Percentiles rank a stretch among this genome's conserved stretches.
Evolutionary conservation across 1,140 invertebrate species (phyloP).

Genomic region (Drosophila quadrilineata): DNA sequence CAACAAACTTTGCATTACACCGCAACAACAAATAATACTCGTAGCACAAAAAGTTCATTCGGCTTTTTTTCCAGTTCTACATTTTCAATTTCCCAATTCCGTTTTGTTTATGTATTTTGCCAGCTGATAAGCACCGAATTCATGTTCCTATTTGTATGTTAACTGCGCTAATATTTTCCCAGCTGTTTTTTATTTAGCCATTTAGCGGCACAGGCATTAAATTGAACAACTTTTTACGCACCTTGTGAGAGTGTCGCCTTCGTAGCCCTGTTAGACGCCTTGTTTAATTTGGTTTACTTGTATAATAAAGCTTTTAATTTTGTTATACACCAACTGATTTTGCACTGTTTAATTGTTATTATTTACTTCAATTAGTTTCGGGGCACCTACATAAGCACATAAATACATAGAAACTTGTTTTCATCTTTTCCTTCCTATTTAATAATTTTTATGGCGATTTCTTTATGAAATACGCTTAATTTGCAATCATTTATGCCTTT

Average conservation of each 20-base stretch:
- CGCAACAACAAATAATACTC: conserved; percentile 11
- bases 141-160: conserved; percentile 22
- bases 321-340: conserved; percentile 25
- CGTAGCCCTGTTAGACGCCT: conserved; percentile 7
- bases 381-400: too few relatives aligned
- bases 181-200: conserved; percentile 25
- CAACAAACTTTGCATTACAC: conserved; percentile 40
- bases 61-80: conserved; percentile 1
- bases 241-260: conserved; percentile 28
- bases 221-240: conserved; percentile 35
- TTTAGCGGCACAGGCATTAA: conserved; percentile 1
- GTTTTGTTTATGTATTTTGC: conserved; percentile 33
- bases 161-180: conserved; percentile 29
- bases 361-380: conserved; percentile 37
- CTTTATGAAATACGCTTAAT: conserved; percentile 35
- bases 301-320: conserved; percentile 6
- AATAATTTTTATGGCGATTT: conserved; percentile 23
- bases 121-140: conserved; percentile 32
- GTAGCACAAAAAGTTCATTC: conserved; percentile 5
- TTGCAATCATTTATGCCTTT: conserved; percentile 44
- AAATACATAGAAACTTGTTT: conserved; percentile 28
- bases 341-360: conserved; percentile 19
- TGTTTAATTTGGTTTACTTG: conserved; percentile 13
- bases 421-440: background rate
- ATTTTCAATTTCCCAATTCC: conserved; percentile 2